Base-by-base conservation (phyloP, 2,888 invertebrate genomes). In the Yponomeuta cagnagella region DNA sequence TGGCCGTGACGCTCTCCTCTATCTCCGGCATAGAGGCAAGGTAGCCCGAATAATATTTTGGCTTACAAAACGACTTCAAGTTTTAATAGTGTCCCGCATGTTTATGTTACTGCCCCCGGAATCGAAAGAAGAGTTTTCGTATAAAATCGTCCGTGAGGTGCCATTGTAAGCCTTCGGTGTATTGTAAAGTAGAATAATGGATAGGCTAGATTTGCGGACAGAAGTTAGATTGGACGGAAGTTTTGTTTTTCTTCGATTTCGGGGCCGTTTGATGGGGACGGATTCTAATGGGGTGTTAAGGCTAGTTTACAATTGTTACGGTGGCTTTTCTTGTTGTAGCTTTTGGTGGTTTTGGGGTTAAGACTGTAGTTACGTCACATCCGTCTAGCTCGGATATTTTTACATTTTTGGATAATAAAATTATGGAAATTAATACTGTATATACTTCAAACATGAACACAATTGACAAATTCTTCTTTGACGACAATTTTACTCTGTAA, bases 21-120 rank as follows among this genome's bases (percentile, higher is more conserved):
- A 69, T 58, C 75, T 76, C 73, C 75, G 78, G 86, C 88, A 88
- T 87, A 89, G 86, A 88, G 80, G 82, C 82, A 88, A 89, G 91
- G 90, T 90, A 85, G 84, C 82, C 85, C 85, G 90, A 88, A 91
- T 90, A 91, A 90, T 92, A 92, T 91, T 91, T 92, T 88, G 91
- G 90, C 90, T 90, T 84, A 89, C 90, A 87, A 83, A 90, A 91
- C 89, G 90, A 89, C 88, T 89, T 90, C 85, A 92, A 92, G 84
- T 92, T 92, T 92, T 91, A 92, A 92, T 92, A 92, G 91, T 90
- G 89, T 89, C 85, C 79, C 82, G 81, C 81, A 88, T 92, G 89
- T 92, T 92, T 91, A 92, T 92, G 92, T 87, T 89, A 89, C 86
- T 80, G 88, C 76, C 77, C 76, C 74, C 73, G 80, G 83, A 83